Base-by-base conservation (phyloP, 2,888 invertebrate species). In the Melinaea marsaeus region DNA sequence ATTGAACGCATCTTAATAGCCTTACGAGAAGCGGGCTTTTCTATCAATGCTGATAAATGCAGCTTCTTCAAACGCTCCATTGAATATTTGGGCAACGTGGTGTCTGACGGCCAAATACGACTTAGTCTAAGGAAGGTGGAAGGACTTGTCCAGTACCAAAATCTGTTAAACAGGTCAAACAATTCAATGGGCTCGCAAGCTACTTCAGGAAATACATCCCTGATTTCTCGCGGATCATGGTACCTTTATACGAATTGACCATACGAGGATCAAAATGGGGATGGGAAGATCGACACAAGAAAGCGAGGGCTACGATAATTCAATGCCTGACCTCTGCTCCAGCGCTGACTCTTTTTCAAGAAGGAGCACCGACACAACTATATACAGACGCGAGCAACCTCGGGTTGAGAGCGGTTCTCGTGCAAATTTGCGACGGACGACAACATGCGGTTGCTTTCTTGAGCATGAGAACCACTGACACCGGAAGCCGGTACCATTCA, bases 1-100 rank as follows among this genome's bases (percentile, higher is more conserved):
- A 22, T 22, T 22, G 22, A 75, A 33, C 6, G 57, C 4, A 64
- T 75, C 0, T 56, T 79, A 0, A 62, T 65, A 2, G 71, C 73
- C 0, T 57, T 79, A n/a, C 57, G 33, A 6, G 22, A 22, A 0
- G 57, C 75, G 0, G 77, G 74, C 0, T 77, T 76, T 58, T 76
- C 63, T 5, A 58, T 66, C 45, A 63, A 64, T 33, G 22, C 57
- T 6, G 60, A 60, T 6, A 64, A 64, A 13, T 46, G 35, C 13
- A 11, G n/a, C 3, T 63, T 63, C 55, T 63, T 63, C 32, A 63
- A 63, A 45, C 55, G 57, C 3, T 63, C 60, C 1, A 63, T 63
- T 4, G 63, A 63, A 32, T 63, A 60, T 33, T 42, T 63, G 13
- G 64, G 64, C 1, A 60, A 60, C 7, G 35, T 64, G 13, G 55